Conservation (phyloP, 2,888 invertebrate species). For the Cecidostiba fungosa region DNA sequence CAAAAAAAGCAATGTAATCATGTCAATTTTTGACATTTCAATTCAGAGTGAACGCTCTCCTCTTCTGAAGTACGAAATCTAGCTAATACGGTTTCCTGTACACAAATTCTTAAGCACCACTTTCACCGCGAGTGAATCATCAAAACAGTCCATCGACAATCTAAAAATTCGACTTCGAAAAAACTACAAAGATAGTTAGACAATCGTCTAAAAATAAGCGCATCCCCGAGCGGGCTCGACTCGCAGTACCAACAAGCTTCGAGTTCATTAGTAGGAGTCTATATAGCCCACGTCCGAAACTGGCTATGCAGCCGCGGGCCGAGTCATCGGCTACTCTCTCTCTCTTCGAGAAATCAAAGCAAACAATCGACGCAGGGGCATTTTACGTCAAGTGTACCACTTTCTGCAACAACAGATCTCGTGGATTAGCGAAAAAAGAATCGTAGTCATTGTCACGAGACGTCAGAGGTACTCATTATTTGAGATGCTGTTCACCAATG, state of each 20-base stretch:
- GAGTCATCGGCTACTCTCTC: constrained; percentile 46
- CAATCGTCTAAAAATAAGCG: constrained; percentile 44
- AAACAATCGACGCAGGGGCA: constrained; percentile 43
- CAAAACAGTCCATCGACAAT: background rate
- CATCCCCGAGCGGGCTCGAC: background rate
- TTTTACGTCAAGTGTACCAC: constrained; percentile 41
- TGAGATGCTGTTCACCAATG: too few relatives aligned
- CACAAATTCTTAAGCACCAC: background rate
- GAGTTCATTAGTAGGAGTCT: constrained; percentile 24
- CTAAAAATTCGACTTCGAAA: background rate
- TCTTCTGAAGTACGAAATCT: background rate
- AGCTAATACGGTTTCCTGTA: background rate
- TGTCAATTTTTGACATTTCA: background rate
- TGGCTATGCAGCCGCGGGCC: constrained; percentile 13
- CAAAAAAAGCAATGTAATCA: background rate
- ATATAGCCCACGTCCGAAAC: constrained; percentile 37
- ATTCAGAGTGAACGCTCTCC: background rate
- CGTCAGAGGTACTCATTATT: background rate
- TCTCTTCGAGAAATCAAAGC: constrained; percentile 49
- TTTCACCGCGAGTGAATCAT: background rate
- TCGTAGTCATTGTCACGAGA: background rate
- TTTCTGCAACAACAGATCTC: constrained; percentile 11
- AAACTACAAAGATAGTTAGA: constrained; percentile 7
- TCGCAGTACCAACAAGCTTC: background rate
- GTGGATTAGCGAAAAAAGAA: constrained; percentile 16